Evolutionary conservation across 2,888 invertebrate species (phyloP), one percentile per base, ranked within the genome.

Genomic region (Plemyria rubiginata): DNA sequence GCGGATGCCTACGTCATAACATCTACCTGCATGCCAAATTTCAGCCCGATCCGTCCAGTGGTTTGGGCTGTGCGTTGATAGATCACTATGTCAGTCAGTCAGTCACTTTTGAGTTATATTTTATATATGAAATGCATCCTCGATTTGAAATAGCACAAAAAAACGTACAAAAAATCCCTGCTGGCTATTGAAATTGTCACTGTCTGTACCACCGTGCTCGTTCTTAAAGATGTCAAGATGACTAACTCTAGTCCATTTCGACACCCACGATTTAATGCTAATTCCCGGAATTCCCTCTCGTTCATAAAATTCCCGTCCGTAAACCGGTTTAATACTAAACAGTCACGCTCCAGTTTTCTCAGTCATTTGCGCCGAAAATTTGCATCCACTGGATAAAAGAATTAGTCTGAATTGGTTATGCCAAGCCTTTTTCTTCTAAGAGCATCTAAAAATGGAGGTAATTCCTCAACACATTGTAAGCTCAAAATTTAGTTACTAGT

Each of bases 381-480:
- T 78, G 70, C 75, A 72, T 76, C 71, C 69, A 22, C 29, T 67
- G 68, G 78, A 80, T 83, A 82, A 80, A 74, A 76, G 77, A 82
- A 83, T 83, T 81, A 81, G 77, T 70, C 78, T 77, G 77, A 82
- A 84, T 82, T 84, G 78, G 79, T 81, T 79, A 77, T 75, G 74
- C 60, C 62, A 65, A 69, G 61, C 70, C 72, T 76, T 76, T 79
- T 22, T 76, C 70, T 28, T 11, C 48, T 13, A 5, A 7, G 48
- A 40, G 40, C n/a, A n/a, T 22, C 0, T 6, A 0, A 7, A 8
- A 22, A 22, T 40, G 40, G 51, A 51, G 8, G 22, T 3, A 1
- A 22, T 22, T 22, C 22, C 22, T 22, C 22, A 22, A 22, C 3
- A 22, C 22, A 22, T 22, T 22, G 1, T 3, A 22, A 22, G 3